Conservation (phyloP, 2,888 invertebrate genomes). For the Hylaea fasciaria region DNA sequence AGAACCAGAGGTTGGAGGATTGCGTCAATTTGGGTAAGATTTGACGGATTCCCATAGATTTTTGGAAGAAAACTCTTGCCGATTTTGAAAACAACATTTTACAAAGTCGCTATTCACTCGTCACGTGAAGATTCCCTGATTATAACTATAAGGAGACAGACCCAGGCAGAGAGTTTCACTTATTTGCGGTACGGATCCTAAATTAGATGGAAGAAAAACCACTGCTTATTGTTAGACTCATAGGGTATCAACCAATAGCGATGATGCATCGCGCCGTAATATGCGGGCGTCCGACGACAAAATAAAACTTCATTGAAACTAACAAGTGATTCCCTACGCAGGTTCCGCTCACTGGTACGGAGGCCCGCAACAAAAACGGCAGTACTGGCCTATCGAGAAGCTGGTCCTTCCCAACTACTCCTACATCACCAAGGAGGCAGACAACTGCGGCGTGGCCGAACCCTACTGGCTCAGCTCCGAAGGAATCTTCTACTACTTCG, state of each 20-base stretch:
- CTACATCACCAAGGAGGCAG: conserved; percentile 84
- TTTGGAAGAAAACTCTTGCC: too few relatives aligned
- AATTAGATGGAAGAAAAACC: too few relatives aligned
- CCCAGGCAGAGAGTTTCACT: too few relatives aligned
- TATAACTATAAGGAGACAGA: too few relatives aligned
- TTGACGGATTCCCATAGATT: neutral
- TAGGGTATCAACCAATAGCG: too few relatives aligned
- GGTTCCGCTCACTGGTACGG: conserved; percentile 86
- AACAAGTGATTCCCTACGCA: conserved; percentile 34
- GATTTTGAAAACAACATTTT: too few relatives aligned
- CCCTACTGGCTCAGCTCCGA: conserved; percentile 88
- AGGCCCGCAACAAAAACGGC: conserved; percentile 84
- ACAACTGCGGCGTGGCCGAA: conserved; percentile 85
- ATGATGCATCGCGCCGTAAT: too few relatives aligned
- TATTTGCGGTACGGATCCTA: too few relatives aligned
- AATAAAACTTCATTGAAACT: neutral
- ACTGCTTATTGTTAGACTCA: too few relatives aligned
- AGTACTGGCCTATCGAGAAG: conserved; percentile 87
- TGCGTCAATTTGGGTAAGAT: conserved; percentile 70
- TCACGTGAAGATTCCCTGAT: too few relatives aligned
- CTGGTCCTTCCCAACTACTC: conserved; percentile 79
- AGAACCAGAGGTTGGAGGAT: conserved; percentile 61
- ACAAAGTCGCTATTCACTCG: too few relatives aligned
- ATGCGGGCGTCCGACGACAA: too few relatives aligned
- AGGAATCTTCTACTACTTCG: conserved; percentile 87